Conservation (phyloP, 1,140 invertebrate species). For the Orius laevigatus region DNA sequence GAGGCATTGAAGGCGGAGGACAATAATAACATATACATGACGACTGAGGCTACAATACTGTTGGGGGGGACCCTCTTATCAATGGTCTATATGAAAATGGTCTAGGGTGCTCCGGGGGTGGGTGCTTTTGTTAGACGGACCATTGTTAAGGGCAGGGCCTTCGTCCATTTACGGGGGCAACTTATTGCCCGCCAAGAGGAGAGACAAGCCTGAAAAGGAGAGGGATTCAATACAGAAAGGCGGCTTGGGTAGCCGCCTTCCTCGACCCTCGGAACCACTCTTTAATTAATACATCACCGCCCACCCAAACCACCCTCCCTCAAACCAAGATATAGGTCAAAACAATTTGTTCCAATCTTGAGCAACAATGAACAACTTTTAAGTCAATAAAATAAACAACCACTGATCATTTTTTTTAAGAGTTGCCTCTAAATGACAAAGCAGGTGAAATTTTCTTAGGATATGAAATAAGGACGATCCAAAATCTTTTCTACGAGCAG, state of each 20-base stretch:
- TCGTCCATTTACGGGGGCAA: conserved; percentile 7
- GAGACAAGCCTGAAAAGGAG: conserved; percentile 3
- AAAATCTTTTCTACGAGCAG: neutral
- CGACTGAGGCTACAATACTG: conserved; percentile 7
- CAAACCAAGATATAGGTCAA: no score
- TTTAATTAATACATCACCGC: conserved; percentile 8
- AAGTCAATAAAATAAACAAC: no score
- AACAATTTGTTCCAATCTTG: no score
- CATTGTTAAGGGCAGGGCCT: conserved; percentile 3
- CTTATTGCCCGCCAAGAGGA: conserved; percentile 2
- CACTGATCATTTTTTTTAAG: no score
- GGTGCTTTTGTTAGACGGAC: conserved; percentile 1
- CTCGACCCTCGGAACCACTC: neutral
- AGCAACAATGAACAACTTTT: no score
- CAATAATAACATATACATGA: conserved; percentile 10
- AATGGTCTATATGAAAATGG: conserved; percentile 7
- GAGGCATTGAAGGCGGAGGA: conserved; percentile 4
- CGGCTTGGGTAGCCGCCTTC: neutral
- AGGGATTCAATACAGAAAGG: conserved; percentile 6
- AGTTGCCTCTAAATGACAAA: neutral
- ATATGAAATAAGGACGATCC: neutral
- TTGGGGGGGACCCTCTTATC: neutral
- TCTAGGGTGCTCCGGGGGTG: neutral
- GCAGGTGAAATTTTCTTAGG: neutral
- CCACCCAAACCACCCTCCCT: no score